phyloP scores from a whole-genome alignment of 1,140 invertebrate species.

The Araneus ventricosus region DNA sequence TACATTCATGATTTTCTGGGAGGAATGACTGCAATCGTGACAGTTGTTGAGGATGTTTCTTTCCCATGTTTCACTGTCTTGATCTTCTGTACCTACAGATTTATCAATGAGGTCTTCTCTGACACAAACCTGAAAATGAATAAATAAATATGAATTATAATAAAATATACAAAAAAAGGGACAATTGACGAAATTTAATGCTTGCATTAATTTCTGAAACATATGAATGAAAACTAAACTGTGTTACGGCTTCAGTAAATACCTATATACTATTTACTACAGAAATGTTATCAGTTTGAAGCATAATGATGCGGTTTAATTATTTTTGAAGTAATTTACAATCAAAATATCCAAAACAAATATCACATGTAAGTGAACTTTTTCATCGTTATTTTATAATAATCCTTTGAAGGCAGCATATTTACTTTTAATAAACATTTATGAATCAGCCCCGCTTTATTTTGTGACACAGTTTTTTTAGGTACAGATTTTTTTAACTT shows the following conservation, averaged over 20 bases:
- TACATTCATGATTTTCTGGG: conserved; percentile 59
- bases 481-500: not conserved
- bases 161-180: not conserved
- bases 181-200: too few relatives aligned
- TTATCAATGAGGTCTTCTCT: conserved; percentile 49
- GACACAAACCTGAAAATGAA: conserved; percentile 4
- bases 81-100: conserved; percentile 51
- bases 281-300: too few relatives aligned
- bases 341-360: too few relatives aligned
- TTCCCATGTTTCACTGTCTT: conserved; percentile 52
- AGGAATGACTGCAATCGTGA: conserved; percentile 27
- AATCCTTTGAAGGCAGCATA: too few relatives aligned
- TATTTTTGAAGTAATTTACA: too few relatives aligned
- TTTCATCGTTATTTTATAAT: too few relatives aligned
- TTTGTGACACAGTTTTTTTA: not conserved
- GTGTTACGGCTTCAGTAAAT: too few relatives aligned
- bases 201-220: too few relatives aligned
- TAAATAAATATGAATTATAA: not conserved
- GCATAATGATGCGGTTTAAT: too few relatives aligned
- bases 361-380: too few relatives aligned
- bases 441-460: not conserved
- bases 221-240: too few relatives aligned
- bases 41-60: conserved; percentile 60
- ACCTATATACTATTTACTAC: too few relatives aligned
- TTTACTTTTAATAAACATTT: not conserved